A percentile compares a stretch with the other conserved stretches of the same genome.
These are phyloP conservation scores for Sesia apiformis DNA, from an alignment of 2,888 invertebrate species.

Conservation along the genomic window DNA sequence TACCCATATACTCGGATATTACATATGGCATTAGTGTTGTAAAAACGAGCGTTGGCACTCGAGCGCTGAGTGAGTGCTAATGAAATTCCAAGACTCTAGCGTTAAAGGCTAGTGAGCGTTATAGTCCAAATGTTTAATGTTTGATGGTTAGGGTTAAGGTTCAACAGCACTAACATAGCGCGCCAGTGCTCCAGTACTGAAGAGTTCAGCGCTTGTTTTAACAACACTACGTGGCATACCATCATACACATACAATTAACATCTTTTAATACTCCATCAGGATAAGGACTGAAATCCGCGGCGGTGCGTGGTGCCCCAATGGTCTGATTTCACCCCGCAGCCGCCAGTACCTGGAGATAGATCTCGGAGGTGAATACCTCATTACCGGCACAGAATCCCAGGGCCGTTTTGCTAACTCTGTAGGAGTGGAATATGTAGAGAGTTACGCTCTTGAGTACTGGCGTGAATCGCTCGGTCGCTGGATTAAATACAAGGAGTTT, in stretches of 20 bases:
- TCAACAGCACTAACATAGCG: no score
- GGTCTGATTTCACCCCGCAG: conserved; percentile 83
- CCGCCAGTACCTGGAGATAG: conserved; percentile 88
- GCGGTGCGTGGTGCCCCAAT: conserved; percentile 95
- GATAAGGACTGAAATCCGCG: conserved; percentile 87
- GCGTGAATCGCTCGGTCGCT: conserved; percentile 78
- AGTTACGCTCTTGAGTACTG: conserved; percentile 89
- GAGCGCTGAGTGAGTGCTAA: no score
- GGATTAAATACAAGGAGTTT: conserved; percentile 87
- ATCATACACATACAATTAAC: no score
- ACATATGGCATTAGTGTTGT: no score
- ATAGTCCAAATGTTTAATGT: no score
- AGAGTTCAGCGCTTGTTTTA: no score
- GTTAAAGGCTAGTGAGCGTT: no score
- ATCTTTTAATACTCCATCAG: conserved; percentile 54
- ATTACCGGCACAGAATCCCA: conserved; percentile 92
- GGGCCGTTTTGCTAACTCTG: conserved; percentile 92
- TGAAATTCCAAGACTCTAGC: no score
- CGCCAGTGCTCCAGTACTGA: no score
- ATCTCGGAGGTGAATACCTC: conserved; percentile 82
- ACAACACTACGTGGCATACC: neutral
- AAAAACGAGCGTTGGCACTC: no score
- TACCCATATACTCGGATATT: no score
- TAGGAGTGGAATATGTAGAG: conserved; percentile 91
- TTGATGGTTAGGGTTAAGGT: no score